A percentile compares a stretch with the other conserved stretches of the same genome.
These are phyloP conservation scores for Harpalus rufipes DNA, from an alignment of 2,888 invertebrate species.

Conservation along the genomic window DNA sequence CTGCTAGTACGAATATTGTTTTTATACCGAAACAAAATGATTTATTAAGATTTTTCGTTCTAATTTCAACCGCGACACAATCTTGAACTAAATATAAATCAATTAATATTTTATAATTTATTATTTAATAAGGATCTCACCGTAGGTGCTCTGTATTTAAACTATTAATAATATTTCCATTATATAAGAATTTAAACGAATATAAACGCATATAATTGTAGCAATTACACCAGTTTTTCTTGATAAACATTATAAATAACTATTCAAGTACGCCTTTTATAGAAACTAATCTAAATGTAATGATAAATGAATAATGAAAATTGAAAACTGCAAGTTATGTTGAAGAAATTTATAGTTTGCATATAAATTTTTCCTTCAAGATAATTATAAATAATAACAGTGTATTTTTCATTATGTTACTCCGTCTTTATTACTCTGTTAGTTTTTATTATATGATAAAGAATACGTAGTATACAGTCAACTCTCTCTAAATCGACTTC, in stretches of 20 bases:
- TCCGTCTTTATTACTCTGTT: no score
- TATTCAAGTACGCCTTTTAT: constrained; percentile 36
- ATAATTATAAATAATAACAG: no score
- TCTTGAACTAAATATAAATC: constrained; percentile 42
- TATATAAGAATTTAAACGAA: constrained; percentile 18
- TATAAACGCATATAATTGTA: constrained; percentile 9
- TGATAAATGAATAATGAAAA: constrained; percentile 13
- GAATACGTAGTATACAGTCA: no score
- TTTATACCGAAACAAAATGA: no score
- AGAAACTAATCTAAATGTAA: constrained; percentile 13
- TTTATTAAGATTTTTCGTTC: no score
- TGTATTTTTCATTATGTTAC: no score
- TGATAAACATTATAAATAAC: not conserved
- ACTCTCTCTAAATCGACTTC: no score
- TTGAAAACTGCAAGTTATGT: not conserved
- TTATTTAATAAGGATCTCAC: constrained; percentile 28
- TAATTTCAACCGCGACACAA: not conserved
- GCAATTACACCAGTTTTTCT: constrained; percentile 21
- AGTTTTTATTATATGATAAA: no score
- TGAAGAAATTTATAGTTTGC: not conserved
- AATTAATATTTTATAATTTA: constrained; percentile 44
- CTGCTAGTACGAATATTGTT: no score
- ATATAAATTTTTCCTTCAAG: no score
- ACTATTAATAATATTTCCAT: constrained; percentile 29
- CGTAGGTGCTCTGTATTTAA: constrained; percentile 12